phyloP scores from a whole-genome alignment of 1,140 invertebrate species.

The Eciton burchellii region DNA sequence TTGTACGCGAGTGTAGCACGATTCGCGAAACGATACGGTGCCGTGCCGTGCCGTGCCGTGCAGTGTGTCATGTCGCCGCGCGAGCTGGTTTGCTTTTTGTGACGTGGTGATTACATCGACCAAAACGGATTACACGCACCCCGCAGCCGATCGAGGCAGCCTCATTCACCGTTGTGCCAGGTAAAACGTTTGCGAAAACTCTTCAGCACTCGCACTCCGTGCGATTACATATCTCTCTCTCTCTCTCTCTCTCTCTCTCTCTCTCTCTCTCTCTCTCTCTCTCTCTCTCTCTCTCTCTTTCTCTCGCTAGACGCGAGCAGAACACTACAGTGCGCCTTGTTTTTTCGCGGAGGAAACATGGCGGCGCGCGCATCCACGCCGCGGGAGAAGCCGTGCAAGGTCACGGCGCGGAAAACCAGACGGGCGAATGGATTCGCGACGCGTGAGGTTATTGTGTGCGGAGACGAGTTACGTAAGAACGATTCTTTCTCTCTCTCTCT shows the following conservation, averaged over 20 bases:
- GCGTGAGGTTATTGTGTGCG: not conserved
- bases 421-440: conserved; percentile 33
- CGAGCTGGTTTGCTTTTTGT: conserved; percentile 39
- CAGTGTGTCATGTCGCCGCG: not conserved
- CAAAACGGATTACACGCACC: conserved; percentile 64
- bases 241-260: no score
- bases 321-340: not conserved
- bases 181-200: conserved; percentile 58
- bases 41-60: no score
- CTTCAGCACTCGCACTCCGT: no score
- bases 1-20: conserved; percentile 18
- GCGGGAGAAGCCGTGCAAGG: conserved; percentile 13
- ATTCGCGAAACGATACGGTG: not conserved
- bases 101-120: conserved; percentile 59
- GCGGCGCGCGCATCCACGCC: not conserved
- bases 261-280: no score
- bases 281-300: no score
- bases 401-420: conserved; percentile 20
- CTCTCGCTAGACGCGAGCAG: no score
- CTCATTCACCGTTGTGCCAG: conserved; percentile 19
- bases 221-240: no score
- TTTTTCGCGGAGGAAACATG: conserved; percentile 16
- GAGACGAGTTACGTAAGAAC: conserved; percentile 17
- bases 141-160: conserved; percentile 1
- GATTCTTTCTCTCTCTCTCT: no score